A percentile compares a stretch with the other conserved stretches of the same genome.
Evolutionary conservation across 2,113 vertebrate species (phyloP).

Genomic region (Conger conger): DNA sequence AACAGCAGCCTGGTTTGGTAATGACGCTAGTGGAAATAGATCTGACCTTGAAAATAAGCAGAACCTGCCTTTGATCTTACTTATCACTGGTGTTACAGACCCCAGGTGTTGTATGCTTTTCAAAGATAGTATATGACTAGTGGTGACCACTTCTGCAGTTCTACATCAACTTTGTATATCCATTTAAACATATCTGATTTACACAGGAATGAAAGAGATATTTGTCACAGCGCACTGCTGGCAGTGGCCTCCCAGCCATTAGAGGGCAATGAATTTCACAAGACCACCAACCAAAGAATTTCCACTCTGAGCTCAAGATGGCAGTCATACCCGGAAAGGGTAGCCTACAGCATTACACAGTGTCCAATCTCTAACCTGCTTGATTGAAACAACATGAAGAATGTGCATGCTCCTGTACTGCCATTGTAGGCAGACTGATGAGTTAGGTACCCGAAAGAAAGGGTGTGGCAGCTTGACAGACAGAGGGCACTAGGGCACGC

Average conservation of each 20-base stretch:
- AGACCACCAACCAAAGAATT: background rate
- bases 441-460: background rate
- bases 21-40: slow-evolving; percentile 77
- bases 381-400: slow-evolving; percentile 2
- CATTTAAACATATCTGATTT: background rate
- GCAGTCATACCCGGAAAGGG: background rate
- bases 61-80: slow-evolving; percentile 70
- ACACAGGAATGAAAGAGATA: background rate
- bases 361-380: background rate
- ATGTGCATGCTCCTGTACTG: background rate
- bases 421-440: background rate
- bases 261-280: background rate
- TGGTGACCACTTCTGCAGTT: background rate
- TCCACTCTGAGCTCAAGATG: background rate
- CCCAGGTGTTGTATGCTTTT: slow-evolving; percentile 52
- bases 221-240: background rate
- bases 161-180: background rate
- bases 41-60: slow-evolving; percentile 63
- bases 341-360: background rate
- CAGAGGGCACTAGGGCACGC: background rate
- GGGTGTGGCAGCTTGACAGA: background rate
- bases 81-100: slow-evolving; percentile 66
- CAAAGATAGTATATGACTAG: background rate
- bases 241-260: background rate
- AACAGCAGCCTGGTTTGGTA: slow-evolving; percentile 43